Conservation (phyloP, 2,113 vertebrate species). For the Casuarius casuarius region DNA sequence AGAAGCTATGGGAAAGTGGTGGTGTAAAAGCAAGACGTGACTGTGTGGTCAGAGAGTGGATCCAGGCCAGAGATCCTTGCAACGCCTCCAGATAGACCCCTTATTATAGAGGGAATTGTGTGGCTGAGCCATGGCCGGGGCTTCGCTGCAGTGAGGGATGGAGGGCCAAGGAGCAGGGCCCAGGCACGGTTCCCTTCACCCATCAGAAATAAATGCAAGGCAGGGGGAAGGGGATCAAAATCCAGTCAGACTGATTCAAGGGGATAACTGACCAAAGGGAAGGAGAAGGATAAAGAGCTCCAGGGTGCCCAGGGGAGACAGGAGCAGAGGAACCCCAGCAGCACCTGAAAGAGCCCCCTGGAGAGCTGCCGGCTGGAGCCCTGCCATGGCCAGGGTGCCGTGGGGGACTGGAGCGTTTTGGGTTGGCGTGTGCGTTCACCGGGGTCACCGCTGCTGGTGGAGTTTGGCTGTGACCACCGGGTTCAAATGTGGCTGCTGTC, state of each 20-base stretch:
- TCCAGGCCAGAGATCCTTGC: neutral
- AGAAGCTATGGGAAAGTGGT: accelerated
- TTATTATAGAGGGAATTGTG: neutral
- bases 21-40: accelerated
- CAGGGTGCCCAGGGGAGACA: accelerated
- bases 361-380: neutral
- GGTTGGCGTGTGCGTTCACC: accelerated
- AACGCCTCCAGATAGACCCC: neutral
- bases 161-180: neutral
- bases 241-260: neutral
- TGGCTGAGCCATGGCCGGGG: neutral
- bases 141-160: neutral
- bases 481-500: accelerated
- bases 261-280: neutral
- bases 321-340: accelerated
- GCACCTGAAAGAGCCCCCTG: neutral
- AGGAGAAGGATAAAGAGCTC: neutral
- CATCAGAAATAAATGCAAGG: neutral
- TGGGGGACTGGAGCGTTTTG: neutral
- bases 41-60: accelerated
- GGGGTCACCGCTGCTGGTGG: neutral
- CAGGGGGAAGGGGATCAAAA: neutral
- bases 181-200: neutral
- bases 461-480: neutral
- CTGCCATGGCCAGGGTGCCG: neutral